These are phyloP conservation scores for Sinotaia quadrata DNA, from an alignment of 2,888 invertebrate genomes.

Conservation along the genomic window DNA sequence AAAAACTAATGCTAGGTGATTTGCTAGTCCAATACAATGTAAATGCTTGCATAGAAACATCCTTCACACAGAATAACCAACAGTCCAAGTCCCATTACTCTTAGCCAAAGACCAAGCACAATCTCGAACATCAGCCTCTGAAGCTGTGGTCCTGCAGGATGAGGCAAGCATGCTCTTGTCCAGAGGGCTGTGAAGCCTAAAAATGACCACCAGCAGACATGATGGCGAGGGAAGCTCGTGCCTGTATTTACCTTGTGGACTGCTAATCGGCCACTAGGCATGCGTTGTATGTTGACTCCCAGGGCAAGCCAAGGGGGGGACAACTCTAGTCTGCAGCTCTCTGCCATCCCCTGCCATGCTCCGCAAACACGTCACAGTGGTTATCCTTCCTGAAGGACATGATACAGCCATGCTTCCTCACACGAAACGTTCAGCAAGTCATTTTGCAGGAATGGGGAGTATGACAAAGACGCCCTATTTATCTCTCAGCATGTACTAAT, in stretches of 20 bases:
- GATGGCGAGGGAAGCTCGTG: slow-evolving; percentile 14
- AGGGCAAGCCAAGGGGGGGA: background rate
- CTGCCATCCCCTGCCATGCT: slow-evolving; percentile 24
- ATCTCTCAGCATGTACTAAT: background rate
- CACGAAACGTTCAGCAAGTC: slow-evolving; percentile 8
- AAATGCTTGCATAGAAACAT: too few species aligned
- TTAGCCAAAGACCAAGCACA: too few species aligned
- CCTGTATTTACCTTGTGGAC: slow-evolving; percentile 14
- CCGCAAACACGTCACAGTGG: slow-evolving; percentile 18
- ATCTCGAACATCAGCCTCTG: too few species aligned
- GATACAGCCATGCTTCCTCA: background rate
- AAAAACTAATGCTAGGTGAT: too few species aligned
- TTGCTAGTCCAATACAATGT: too few species aligned
- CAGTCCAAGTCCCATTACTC: too few species aligned
- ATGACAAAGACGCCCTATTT: background rate
- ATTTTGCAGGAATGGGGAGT: slow-evolving; percentile 1
- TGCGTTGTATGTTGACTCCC: slow-evolving; percentile 18
- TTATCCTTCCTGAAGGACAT: background rate
- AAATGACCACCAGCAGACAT: slow-evolving; percentile 1
- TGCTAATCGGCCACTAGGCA: slow-evolving; percentile 4
- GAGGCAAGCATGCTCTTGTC: too few species aligned
- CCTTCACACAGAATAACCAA: too few species aligned
- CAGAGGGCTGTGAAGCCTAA: background rate
- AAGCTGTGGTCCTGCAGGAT: too few species aligned
- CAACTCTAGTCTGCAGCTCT: background rate